Percentiles rank a stretch among this genome's conserved stretches.
Evolutionary conservation across 2,797 vertebrate genomes (phyloP).

Genomic region (Glyptemys insculpta): DNA sequence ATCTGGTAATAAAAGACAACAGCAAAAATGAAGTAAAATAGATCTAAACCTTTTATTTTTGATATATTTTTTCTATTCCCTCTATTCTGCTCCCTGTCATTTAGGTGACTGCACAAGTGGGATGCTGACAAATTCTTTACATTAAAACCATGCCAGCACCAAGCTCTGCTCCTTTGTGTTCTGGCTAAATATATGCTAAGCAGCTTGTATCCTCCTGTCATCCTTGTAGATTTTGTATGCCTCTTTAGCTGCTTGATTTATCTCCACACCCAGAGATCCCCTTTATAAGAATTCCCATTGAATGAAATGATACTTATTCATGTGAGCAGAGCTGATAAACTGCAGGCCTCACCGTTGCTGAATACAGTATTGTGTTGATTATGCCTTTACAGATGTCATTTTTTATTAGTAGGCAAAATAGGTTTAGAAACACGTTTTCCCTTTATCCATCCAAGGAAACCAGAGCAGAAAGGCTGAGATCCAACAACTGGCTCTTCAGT

Average conservation of each 20-base stretch:
- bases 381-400: slow-evolving; percentile 35
- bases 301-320: slow-evolving; percentile 67
- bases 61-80: background rate
- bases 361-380: slow-evolving; percentile 1
- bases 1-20: slow-evolving; percentile 17
- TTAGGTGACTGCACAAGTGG: background rate
- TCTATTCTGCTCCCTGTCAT: background rate
- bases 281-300: slow-evolving; percentile 67
- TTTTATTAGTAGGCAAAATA: slow-evolving; percentile 55
- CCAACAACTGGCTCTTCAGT: background rate
- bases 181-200: slow-evolving; percentile 63
- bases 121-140: background rate
- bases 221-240: slow-evolving; percentile 59
- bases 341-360: background rate
- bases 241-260: slow-evolving; percentile 70
- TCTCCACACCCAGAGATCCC: slow-evolving; percentile 60
- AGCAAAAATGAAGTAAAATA: background rate
- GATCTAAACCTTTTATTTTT: slow-evolving; percentile 31
- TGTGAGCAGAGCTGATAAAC: slow-evolving; percentile 60
- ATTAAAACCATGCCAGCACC: slow-evolving; percentile 33
- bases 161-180: slow-evolving; percentile 55
- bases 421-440: slow-evolving; percentile 24
- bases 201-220: slow-evolving; percentile 38
- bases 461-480: background rate
- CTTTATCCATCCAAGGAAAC: slow-evolving; percentile 38